A percentile compares a stretch with the other conserved stretches of the same genome.
These are phyloP conservation scores for Limnephilus auricula DNA, from an alignment of 2,888 invertebrate species.

Conservation along the genomic window DNA sequence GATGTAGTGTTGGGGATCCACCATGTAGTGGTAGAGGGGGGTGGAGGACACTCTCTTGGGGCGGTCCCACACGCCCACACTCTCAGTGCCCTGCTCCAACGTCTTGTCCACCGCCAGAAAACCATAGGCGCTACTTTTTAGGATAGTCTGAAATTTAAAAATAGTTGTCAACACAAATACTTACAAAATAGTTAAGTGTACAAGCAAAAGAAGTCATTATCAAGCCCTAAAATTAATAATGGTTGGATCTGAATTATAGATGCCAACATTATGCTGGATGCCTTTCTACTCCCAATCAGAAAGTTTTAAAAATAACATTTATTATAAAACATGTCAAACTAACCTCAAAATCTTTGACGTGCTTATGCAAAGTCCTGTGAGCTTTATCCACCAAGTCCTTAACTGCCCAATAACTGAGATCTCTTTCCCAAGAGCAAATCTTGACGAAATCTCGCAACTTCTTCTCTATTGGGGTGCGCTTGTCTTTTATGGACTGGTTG, in stretches of 20 bases:
- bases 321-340: conserved; percentile 42
- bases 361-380: conserved; percentile 91
- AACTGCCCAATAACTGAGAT: conserved; percentile 95
- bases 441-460: conserved; percentile 95
- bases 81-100: conserved; percentile 72
- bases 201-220: background rate
- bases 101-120: conserved; percentile 74
- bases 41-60: conserved; percentile 76
- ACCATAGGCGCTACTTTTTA: conserved; percentile 76
- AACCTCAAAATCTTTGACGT: conserved; percentile 90
- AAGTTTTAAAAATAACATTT: background rate
- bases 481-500: conserved; percentile 79
- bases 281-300: background rate
- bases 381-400: conserved; percentile 93
- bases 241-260: background rate
- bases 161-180: background rate
- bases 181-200: background rate
- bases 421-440: conserved; percentile 95
- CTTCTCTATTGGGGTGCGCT: conserved; percentile 91
- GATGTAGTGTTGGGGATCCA: conserved; percentile 73
- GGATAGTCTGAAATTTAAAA: conserved; percentile 73
- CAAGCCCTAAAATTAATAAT: conserved; percentile 22
- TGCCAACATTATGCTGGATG: background rate
- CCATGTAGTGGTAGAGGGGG: conserved; percentile 73
- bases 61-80: conserved; percentile 81